A percentile compares a stretch with the other conserved stretches of the same genome.
phyloP scores from a whole-genome alignment of 2,888 invertebrate genomes.

The Ametastegia equiseti region DNA sequence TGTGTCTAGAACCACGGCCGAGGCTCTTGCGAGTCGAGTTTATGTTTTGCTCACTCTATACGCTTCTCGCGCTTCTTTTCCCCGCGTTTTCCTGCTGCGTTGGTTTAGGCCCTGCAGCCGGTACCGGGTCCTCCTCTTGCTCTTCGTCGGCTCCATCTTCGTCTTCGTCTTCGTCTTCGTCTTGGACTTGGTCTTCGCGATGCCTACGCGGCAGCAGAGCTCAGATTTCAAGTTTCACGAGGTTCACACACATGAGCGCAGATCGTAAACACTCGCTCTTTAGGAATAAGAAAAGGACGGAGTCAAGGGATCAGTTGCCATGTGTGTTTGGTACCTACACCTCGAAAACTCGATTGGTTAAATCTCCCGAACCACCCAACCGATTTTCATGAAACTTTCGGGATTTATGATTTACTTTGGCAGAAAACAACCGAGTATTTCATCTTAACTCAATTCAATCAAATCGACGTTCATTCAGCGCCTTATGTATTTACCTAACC shows the following conservation, averaged over 20 bases:
- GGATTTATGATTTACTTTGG: no score
- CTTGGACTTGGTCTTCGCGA: background rate
- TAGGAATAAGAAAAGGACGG: background rate
- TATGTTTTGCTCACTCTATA: slow-evolving; percentile 31
- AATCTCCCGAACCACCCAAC: no score
- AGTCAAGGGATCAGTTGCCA: background rate
- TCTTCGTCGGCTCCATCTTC: background rate
- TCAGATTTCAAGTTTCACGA: slow-evolving; percentile 37
- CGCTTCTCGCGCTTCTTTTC: slow-evolving; percentile 17
- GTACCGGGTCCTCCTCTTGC: slow-evolving; percentile 17
- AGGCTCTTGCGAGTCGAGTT: background rate
- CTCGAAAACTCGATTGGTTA: no score
- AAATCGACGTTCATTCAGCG: no score
- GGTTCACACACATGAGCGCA: background rate
- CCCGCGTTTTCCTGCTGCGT: background rate
- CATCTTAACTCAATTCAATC: no score
- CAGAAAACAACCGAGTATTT: no score
- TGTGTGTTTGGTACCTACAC: no score
- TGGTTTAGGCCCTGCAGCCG: background rate
- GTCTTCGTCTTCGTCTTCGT: background rate
- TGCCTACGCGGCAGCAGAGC: slow-evolving; percentile 9
- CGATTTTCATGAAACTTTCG: no score
- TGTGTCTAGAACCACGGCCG: background rate
- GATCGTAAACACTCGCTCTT: background rate
- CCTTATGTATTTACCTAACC: no score